Percentiles rank a stretch among this genome's conserved stretches.
These are phyloP conservation scores for Notamacropus eugenii DNA, from an alignment of 2,797 vertebrate species.

Conservation along the genomic window DNA sequence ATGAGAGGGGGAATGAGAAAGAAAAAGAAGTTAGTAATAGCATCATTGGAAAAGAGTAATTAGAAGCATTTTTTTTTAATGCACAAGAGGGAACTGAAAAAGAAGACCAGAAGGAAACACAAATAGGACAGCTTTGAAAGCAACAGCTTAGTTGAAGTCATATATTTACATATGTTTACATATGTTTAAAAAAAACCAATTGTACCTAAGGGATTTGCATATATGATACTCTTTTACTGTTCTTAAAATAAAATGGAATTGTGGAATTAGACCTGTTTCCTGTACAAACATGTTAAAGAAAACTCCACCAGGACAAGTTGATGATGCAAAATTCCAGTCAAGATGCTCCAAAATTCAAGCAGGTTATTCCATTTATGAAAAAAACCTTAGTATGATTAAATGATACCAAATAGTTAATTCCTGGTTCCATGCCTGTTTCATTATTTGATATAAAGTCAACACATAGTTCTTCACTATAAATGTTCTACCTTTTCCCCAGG, in stretches of 20 bases:
- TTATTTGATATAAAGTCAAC: conserved; percentile 38
- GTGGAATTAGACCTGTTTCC: background rate
- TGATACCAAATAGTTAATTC: conserved; percentile 24
- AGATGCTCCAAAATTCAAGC: background rate
- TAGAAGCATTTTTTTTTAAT: background rate
- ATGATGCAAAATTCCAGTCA: background rate
- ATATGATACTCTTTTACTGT: background rate
- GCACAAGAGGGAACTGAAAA: background rate
- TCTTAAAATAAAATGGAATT: background rate
- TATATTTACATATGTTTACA: too few relatives aligned
- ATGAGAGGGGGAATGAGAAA: background rate
- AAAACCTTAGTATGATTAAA: background rate
- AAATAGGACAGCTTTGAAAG: background rate
- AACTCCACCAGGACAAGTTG: background rate
- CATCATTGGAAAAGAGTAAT: background rate
- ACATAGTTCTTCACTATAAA: conserved; percentile 13
- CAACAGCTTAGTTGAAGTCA: background rate
- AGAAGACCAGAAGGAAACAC: background rate
- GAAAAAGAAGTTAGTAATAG: background rate
- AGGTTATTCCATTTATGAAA: background rate
- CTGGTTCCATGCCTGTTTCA: conserved; percentile 12
- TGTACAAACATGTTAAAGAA: background rate
- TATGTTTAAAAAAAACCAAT: background rate
- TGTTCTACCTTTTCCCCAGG: conserved; percentile 13
- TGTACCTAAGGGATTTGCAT: background rate